phyloP scores from a whole-genome alignment of 2,888 invertebrate species.

The Mamestra brassicae region DNA sequence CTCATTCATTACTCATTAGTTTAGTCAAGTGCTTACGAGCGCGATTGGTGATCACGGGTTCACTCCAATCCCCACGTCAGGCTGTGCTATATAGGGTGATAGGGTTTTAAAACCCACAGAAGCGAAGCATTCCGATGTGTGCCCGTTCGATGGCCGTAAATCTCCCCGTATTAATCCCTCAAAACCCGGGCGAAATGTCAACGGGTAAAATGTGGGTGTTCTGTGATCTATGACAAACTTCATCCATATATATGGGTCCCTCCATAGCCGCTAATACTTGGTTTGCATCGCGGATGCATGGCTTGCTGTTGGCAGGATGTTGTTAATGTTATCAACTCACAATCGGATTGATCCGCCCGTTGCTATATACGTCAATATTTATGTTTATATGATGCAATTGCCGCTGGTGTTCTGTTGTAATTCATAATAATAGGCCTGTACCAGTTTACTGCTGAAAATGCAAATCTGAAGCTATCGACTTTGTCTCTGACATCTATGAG shows the following conservation, averaged over 20 bases:
- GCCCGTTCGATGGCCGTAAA: neutral
- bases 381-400: neutral
- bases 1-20: neutral
- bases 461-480: neutral
- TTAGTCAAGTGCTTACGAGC: neutral
- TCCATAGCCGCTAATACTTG: neutral
- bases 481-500: too few species aligned
- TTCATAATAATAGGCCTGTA: too few species aligned
- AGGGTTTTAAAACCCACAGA: neutral
- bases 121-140: neutral
- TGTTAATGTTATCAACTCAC: slow-evolving; percentile 34
- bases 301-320: slow-evolving; percentile 30
- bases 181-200: too few species aligned
- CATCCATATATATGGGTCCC: neutral
- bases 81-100: neutral
- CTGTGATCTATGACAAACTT: neutral
- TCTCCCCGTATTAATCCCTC: too few species aligned
- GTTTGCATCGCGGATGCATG: slow-evolving; percentile 14
- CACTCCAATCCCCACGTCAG: neutral
- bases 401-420: neutral
- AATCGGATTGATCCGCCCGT: slow-evolving; percentile 10
- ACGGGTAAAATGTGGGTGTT: neutral
- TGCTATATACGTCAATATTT: slow-evolving; percentile 1
- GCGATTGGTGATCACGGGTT: neutral
- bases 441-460: neutral